Base-by-base conservation (phyloP, 2,113 vertebrate genomes). In the Grus americana region DNA sequence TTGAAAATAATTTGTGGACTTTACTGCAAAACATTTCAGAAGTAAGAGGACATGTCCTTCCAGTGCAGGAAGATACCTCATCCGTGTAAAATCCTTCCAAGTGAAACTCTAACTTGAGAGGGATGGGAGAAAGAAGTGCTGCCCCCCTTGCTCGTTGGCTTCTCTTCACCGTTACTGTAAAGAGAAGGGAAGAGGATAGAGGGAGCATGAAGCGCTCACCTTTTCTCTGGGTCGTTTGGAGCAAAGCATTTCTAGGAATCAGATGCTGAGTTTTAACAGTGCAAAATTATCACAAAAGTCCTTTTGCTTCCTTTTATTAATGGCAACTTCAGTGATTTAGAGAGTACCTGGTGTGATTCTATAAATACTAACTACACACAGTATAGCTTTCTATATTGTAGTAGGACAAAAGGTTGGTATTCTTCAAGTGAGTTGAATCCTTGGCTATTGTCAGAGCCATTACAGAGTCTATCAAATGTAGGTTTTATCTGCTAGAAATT, bases 101-200 rank as follows among this genome's bases (percentile, higher is more conserved):
- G 61, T 73, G 44, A 70, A 83, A 38, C 16, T 49, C 24, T 7
- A 8, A 1, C 11, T 4, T 68, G 40, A 62, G 50, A 36, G 34
- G 16, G 13, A 20, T 50, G 5, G 1, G 42, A 63, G 22, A 76
- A 11, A 55, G 29, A 36, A 22, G 6, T 46, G 26, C 32, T 80
- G 54, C 4, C 21, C 9, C 1, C 13, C 0, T 3, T 80, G 18
- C 58, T 63, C 5, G 3, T 65, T 73, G 61, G 30, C 50, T 66
- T 74, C 34, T 59, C 34, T 72, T 86, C n/a, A 15, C 27, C 26
- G 15, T 79, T 72, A 34, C 30, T 88, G 22, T 66, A 38, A 73
- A 54, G 59, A 72, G 42, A 72, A 79, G 20, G 46, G 40, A 70
- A n/a, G n/a, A 67, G 27, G 24, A n/a, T 29, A 65, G n/a, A 65